phyloP scores from a whole-genome alignment of 2,113 vertebrate species.

The Haplochromis vanheusdeni region DNA sequence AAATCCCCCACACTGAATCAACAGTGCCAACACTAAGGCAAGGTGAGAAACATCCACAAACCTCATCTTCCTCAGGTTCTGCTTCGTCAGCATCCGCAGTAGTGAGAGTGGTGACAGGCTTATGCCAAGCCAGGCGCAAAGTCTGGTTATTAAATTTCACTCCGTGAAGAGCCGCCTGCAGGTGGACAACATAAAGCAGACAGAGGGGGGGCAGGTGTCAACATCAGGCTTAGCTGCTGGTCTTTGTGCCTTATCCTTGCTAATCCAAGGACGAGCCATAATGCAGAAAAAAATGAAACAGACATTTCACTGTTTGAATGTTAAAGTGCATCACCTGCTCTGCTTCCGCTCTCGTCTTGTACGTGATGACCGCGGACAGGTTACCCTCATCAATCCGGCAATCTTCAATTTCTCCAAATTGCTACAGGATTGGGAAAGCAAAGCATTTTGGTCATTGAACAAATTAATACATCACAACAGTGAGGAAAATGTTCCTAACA shows the following conservation, averaged over 20 bases:
- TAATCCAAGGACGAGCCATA: neutral
- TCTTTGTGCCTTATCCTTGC: neutral
- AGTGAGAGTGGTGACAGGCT: conserved; percentile 75
- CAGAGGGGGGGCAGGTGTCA: neutral
- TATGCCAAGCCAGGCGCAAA: conserved; percentile 91
- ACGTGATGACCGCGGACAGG: conserved; percentile 84
- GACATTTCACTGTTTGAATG: neutral
- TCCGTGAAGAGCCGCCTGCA: conserved; percentile 86
- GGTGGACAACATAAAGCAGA: neutral
- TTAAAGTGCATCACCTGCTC: conserved; percentile 75
- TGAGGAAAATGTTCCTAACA: neutral
- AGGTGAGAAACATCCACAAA: conserved; percentile 55
- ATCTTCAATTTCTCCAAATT: conserved; percentile 98
- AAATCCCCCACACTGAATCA: neutral
- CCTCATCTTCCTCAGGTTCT: conserved; percentile 93
- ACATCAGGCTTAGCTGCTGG: neutral
- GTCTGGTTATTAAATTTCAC: conserved; percentile 85
- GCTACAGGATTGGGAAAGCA: conserved; percentile 71
- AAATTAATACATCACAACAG: neutral
- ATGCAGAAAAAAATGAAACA: neutral
- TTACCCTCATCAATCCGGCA: conserved; percentile 87
- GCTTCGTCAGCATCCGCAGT: conserved; percentile 80
- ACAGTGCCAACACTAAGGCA: neutral
- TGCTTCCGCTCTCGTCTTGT: conserved; percentile 88
- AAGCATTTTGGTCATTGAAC: neutral